Conservation (phyloP, 2,797 vertebrate genomes). For the Ambastaia sidthimunki region DNA sequence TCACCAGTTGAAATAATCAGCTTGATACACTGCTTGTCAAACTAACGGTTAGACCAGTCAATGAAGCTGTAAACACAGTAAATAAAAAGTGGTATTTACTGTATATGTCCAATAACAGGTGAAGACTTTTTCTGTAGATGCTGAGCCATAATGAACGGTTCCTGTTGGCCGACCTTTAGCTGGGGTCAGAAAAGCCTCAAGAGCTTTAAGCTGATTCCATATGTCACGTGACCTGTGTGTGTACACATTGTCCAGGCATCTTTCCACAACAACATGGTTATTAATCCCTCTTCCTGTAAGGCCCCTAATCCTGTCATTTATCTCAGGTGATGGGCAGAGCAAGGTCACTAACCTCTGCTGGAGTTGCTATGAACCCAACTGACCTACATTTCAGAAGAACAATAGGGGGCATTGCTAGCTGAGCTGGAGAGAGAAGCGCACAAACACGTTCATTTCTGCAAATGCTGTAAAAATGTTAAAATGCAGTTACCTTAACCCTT, state of each 20-base stretch:
- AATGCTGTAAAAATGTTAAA: background rate
- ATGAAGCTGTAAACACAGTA: background rate
- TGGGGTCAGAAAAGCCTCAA: constrained; percentile 54
- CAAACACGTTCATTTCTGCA: constrained; percentile 4
- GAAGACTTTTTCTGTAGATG: background rate
- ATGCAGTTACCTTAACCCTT: background rate
- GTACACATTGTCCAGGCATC: constrained; percentile 38
- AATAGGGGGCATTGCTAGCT: constrained; percentile 16
- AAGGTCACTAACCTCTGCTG: constrained; percentile 31
- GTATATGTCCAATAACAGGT: background rate
- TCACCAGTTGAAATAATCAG: background rate
- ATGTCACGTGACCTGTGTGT: constrained; percentile 47
- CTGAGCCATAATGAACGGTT: constrained; percentile 52
- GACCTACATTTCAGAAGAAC: constrained; percentile 36
- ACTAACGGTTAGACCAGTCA: background rate
- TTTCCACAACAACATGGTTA: constrained; percentile 44
- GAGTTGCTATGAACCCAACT: constrained; percentile 10
- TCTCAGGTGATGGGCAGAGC: constrained; percentile 45
- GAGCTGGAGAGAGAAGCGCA: background rate
- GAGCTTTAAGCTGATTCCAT: constrained; percentile 61
- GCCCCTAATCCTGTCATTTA: constrained; percentile 53
- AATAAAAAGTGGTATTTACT: background rate
- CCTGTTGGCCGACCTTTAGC: constrained; percentile 59
- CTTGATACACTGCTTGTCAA: background rate
- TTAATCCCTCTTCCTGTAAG: constrained; percentile 54